phyloP scores from a whole-genome alignment of 1,140 invertebrate genomes.

The Neelides sp. region DNA sequence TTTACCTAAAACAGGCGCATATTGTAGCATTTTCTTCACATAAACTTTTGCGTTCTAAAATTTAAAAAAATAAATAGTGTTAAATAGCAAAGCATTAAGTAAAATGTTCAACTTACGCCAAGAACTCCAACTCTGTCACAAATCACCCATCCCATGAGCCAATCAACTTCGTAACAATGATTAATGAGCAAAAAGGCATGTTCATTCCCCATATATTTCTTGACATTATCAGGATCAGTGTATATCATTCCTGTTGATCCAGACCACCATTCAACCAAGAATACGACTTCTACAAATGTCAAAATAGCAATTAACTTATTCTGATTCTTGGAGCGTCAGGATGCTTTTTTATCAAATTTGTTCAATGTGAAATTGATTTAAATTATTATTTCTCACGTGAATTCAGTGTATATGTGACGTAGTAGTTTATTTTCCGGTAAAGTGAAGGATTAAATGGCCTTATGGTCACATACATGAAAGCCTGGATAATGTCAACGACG shows the following conservation, averaged over 20 bases:
- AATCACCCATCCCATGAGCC: conserved; percentile 78
- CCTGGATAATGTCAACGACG: conserved; percentile 69
- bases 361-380: conserved; percentile 3
- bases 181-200: conserved; percentile 86
- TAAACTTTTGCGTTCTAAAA: conserved; percentile 86
- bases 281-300: conserved; percentile 66
- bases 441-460: conserved; percentile 58
- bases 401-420: conserved; percentile 76
- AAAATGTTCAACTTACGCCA: conserved; percentile 48
- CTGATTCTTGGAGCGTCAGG: neutral
- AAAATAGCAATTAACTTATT: conserved; percentile 18
- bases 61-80: conserved; percentile 26
- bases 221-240: conserved; percentile 60
- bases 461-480: conserved; percentile 57
- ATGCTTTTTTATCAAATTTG: neutral
- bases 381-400: conserved; percentile 60
- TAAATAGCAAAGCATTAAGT: neutral
- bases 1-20: conserved; percentile 39
- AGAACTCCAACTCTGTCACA: conserved; percentile 61
- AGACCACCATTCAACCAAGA: conserved; percentile 87
- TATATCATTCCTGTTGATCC: conserved; percentile 58
- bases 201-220: conserved; percentile 70
- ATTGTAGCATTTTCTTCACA: conserved; percentile 64
- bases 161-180: conserved; percentile 90
- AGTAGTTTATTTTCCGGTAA: conserved; percentile 83